Percentiles rank a stretch among this genome's conserved stretches.
Evolutionary conservation across 2,888 invertebrate species (phyloP).

Genomic region (Notodonta dromedarius): DNA sequence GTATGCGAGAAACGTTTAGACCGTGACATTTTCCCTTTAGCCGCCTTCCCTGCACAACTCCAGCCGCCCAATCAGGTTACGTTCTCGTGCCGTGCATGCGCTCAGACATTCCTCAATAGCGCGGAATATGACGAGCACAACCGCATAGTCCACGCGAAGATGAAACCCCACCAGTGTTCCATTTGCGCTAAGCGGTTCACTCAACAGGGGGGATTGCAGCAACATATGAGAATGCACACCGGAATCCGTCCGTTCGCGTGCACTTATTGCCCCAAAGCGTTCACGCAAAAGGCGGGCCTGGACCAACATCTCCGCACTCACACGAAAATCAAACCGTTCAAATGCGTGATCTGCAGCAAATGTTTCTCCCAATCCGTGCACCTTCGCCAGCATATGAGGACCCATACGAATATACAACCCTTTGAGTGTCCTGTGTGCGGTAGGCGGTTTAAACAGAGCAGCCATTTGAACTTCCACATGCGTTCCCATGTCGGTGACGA

Average conservation of each 20-base stretch:
- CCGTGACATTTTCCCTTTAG: conserved; percentile 50
- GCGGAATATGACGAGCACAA: conserved; percentile 69
- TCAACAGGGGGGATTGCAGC: conserved; percentile 76
- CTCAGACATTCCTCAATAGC: conserved; percentile 61
- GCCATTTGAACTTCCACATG: conserved; percentile 78
- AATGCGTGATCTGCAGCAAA: conserved; percentile 75
- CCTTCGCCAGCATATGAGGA: conserved; percentile 78
- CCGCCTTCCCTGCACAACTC: conserved; percentile 42
- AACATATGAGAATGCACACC: conserved; percentile 78
- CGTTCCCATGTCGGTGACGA: conserved; percentile 66
- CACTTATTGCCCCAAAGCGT: conserved; percentile 73
- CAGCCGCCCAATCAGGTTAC: conserved; percentile 44
- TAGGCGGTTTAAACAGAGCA: conserved; percentile 76
- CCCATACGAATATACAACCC: conserved; percentile 79
- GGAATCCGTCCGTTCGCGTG: conserved; percentile 74
- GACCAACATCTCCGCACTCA: conserved; percentile 79
- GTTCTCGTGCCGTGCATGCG: conserved; percentile 67
- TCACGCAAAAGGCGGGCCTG: conserved; percentile 77
- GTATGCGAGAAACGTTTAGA: conserved; percentile 78
- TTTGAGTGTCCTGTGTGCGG: conserved; percentile 73
- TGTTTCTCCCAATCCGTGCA: conserved; percentile 80
- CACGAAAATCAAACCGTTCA: conserved; percentile 77
- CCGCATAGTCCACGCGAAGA: conserved; percentile 67
- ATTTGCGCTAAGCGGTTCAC: conserved; percentile 76
- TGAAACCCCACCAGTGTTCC: conserved; percentile 73